Base-by-base conservation (phyloP, 1,140 invertebrate genomes). In the Gonatopus flavifemur region DNA sequence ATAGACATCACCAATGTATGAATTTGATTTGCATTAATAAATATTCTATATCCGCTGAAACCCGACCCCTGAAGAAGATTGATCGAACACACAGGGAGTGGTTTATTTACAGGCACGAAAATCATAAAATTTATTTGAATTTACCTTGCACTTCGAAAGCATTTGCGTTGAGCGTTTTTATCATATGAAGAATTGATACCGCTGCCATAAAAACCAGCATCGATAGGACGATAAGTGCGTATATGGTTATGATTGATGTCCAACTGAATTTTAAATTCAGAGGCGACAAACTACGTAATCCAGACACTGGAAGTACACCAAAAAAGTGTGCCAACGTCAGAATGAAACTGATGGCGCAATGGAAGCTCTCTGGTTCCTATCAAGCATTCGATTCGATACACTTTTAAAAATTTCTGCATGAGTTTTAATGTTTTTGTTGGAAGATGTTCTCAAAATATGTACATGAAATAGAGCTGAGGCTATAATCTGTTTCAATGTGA, bases 301-400 rank as follows among this genome's bases (percentile, higher is more conserved):
- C 66, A 3, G 35, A 45, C 1, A 78, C 25, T 3, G 76, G 76
- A 30, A 78, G 53, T 3, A 77, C 4, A 4, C 75, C 76, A 33
- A 77, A 78, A 44, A 70, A 47, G 56, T 77, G 75, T 6, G 75
- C 71, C 0, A 70, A 3, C 1, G 31, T 45, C 25, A 78, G 49
- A 32, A 72, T 55, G 0, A 55, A 52, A 1, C 67, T 51, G 2
- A 76, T 69, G 0, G 74, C 64, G 31, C 57, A 48, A 25, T 77
- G 68, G 53, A 78, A 77, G 46, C 62, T 65, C 49, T 77, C 69
- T 8, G 48, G 45, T 48, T 73, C 62, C 75, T 77, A 19, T 16
- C 44, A 49, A 22, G 42, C n/a, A n/a, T n/a, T n/a, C n/a, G n/a
- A n/a, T n/a, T n/a, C n/a, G n/a, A n/a, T n/a, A n/a, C n/a, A n/a